A percentile compares a stretch with the other conserved stretches of the same genome.
Evolutionary conservation across 2,888 invertebrate species (phyloP).

Genomic region (Hoplodrina blanda): DNA sequence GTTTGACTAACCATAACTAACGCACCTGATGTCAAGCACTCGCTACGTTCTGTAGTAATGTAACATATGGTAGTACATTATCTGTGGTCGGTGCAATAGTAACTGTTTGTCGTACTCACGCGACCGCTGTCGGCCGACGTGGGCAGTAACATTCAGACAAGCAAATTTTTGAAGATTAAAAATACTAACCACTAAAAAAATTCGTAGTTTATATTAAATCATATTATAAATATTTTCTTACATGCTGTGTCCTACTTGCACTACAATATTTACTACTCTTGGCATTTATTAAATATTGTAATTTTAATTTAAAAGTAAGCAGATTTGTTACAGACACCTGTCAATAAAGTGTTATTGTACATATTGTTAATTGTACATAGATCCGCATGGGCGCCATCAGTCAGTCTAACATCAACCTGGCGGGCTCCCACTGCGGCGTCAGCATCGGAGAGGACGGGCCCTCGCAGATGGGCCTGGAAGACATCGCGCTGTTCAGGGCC

Average conservation of each 20-base stretch:
- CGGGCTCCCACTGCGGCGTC: slow-evolving; percentile 99
- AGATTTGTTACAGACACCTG: too few species aligned
- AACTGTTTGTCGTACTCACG: slow-evolving; percentile 70
- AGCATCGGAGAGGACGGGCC: slow-evolving; percentile 99
- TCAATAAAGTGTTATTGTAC: neutral
- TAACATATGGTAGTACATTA: slow-evolving; percentile 6
- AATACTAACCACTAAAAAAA: too few species aligned
- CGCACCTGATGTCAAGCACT: slow-evolving; percentile 19
- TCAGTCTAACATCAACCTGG: slow-evolving; percentile 99
- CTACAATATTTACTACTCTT: too few species aligned
- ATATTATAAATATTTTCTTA: too few species aligned
- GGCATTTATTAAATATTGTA: too few species aligned
- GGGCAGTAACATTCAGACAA: slow-evolving; percentile 57
- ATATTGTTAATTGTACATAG: slow-evolving; percentile 79
- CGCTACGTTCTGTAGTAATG: neutral
- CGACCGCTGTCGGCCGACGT: slow-evolving; percentile 66
- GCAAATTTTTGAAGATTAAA: too few species aligned
- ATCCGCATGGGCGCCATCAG: slow-evolving; percentile 99
- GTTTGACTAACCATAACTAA: slow-evolving; percentile 10
- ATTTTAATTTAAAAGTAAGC: too few species aligned
- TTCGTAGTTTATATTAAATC: too few species aligned
- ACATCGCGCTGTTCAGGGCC: slow-evolving; percentile 98
- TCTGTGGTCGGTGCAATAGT: slow-evolving; percentile 44
- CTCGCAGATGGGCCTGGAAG: slow-evolving; percentile 99
- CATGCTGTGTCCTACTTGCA: too few species aligned